Conservation (phyloP, 2,113 vertebrate species). For the Agapornis roseicollis region DNA sequence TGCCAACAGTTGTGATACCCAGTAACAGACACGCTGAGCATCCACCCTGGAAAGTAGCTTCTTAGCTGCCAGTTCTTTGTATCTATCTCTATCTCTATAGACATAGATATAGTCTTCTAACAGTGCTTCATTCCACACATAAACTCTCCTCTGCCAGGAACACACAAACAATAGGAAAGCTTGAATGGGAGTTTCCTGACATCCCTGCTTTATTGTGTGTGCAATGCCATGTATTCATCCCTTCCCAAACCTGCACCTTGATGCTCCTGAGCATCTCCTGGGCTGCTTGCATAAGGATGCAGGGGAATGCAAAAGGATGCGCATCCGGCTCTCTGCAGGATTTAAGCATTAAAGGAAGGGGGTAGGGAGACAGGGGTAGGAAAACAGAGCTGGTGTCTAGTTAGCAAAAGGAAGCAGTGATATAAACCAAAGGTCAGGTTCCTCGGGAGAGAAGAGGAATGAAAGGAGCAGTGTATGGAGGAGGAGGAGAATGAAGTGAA, state of each 20-base stretch:
- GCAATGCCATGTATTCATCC: background rate
- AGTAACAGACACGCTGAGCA: accelerated
- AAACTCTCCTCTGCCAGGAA: background rate
- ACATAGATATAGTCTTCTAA: background rate
- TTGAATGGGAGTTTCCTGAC: background rate
- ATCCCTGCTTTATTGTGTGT: background rate
- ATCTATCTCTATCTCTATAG: background rate
- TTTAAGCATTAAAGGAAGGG: background rate
- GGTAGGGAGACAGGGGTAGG: background rate
- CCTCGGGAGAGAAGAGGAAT: background rate
- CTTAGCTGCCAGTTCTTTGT: background rate
- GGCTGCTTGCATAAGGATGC: background rate
- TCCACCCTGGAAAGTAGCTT: background rate
- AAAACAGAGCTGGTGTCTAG: background rate
- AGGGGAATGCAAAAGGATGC: background rate
- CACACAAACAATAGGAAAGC: background rate
- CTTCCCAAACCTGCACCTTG: background rate
- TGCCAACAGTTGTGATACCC: background rate
- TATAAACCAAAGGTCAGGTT: background rate
- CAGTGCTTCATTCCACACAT: background rate
- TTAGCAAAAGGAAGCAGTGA: background rate
- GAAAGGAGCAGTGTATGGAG: background rate
- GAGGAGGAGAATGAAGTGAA: background rate
- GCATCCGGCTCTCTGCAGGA: background rate
- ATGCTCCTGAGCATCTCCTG: background rate